Evolutionary conservation across 2,888 invertebrate genomes (phyloP), one percentile per base, ranked within the genome.

Genomic region (Dinocampus coccinellae): DNA sequence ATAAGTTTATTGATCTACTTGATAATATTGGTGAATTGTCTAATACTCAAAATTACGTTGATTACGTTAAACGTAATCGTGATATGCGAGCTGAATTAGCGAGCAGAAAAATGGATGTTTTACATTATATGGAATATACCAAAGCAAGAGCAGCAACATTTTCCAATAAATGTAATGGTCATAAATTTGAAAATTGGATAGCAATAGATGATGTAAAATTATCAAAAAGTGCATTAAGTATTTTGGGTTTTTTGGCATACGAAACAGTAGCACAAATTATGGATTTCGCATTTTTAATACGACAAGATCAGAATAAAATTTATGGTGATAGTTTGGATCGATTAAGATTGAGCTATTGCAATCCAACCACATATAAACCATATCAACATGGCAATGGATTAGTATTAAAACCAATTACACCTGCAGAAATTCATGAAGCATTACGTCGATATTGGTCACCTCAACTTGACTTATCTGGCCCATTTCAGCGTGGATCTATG

Each of bases 181-280:
- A 84, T 24, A 87, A 87, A 79, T 84, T 84, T 71, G 84, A 80
- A 36, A 84, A 83, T 36, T 87, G 87, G 87, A 77, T 87, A 33
- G 79, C 79, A 3, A 83, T 85, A 71, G 83, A 87, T 39, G 92
- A 93, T 75, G 84, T 92, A 22, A 91, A 89, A 55, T 89, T 94
- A 62, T 88, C 91, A 0, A 87, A 89, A 20, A 89, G 91, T 62
- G 94, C 94, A 0, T 88, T 94, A 79, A 94, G 94, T 83, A 92
- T 97, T 2, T 87, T 97, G 74, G 92, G 94, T 60, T 97, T 96
- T 84, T 89, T 97, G 77, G 96, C 96, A 0, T 95, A 95, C 85
- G 97, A 97, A 88, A 95, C 95, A 0, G 94, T 97, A 7, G 97
- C 97, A 0, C 94, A 96, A 84, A 92, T 97, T 70, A 92, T 95